Percentiles rank a stretch among this genome's conserved stretches.
phyloP scores from a whole-genome alignment of 2,797 vertebrate species.

The Potorous gilbertii region DNA sequence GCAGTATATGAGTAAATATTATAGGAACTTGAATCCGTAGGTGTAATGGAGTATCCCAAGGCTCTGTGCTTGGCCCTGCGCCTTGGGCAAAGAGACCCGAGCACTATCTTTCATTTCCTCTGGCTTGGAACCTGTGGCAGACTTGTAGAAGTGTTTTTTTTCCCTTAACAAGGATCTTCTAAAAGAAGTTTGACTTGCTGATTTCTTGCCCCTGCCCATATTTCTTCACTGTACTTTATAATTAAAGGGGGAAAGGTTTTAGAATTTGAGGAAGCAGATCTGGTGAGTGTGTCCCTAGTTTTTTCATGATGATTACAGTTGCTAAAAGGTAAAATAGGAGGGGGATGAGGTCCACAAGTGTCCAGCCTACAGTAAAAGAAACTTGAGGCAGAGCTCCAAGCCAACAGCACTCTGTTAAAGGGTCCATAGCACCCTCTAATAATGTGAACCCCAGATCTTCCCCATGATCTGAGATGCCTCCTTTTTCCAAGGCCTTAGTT shows the following conservation, averaged over 20 bases:
- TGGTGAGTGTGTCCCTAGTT: not conserved
- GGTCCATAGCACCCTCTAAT: not conserved
- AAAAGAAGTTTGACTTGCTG: not conserved
- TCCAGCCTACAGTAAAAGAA: not conserved
- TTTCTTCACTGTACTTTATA: not conserved
- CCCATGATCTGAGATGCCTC: not conserved
- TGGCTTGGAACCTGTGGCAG: not conserved
- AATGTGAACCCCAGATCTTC: not conserved
- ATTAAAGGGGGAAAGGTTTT: not conserved
- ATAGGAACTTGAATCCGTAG: slow-evolving; percentile 45
- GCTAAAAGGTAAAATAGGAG: not conserved
- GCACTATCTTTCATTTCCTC: not conserved
- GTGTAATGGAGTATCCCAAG: not conserved
- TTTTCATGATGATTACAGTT: not conserved
- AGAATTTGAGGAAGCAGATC: not conserved
- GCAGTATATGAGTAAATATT: slow-evolving; percentile 65
- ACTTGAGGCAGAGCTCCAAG: not conserved
- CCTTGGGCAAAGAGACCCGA: not conserved
- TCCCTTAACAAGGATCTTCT: not conserved
- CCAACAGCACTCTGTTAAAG: not conserved
- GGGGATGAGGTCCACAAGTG: not conserved
- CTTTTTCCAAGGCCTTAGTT: not conserved
- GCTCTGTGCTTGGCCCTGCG: not conserved
- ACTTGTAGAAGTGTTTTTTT: not conserved
- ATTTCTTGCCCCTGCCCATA: not conserved